phyloP scores from a whole-genome alignment of 1,140 invertebrate genomes.

The Calephelis virginiensis region DNA sequence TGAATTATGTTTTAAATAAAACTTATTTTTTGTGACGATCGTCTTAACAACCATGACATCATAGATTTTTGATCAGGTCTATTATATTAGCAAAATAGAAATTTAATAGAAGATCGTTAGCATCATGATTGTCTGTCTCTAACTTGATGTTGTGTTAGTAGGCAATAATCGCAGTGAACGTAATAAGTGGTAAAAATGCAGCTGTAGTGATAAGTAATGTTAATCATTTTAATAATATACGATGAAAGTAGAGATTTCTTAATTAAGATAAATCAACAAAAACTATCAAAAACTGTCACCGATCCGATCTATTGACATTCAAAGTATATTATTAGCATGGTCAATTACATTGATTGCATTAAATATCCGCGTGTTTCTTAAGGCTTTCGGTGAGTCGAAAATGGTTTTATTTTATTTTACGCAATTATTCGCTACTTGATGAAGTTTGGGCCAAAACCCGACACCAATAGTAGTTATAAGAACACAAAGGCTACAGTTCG shows the following conservation, averaged over 20 bases:
- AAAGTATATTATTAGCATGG: constrained; percentile 5
- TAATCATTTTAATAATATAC: constrained; percentile 2
- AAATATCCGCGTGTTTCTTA: not conserved
- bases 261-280: not conserved
- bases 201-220: constrained; percentile 9
- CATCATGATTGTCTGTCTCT: no score
- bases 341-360: not conserved
- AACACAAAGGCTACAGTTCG: not conserved
- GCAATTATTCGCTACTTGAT: not conserved
- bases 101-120: no score
- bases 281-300: not conserved
- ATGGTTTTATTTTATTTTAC: not conserved
- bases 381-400: constrained; percentile 6
- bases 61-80: no score
- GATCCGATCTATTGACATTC: not conserved
- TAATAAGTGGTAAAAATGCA: constrained; percentile 2
- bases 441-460: not conserved
- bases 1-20: no score
- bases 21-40: no score
- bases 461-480: not conserved
- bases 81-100: no score
- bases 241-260: not conserved
- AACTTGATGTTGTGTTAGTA: not conserved
- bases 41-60: no score
- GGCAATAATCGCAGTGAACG: not conserved